A percentile compares a stretch with the other conserved stretches of the same genome.
These are phyloP conservation scores for Lateolabrax maculatus DNA, from an alignment of 2,797 vertebrate species.

Conservation along the genomic window DNA sequence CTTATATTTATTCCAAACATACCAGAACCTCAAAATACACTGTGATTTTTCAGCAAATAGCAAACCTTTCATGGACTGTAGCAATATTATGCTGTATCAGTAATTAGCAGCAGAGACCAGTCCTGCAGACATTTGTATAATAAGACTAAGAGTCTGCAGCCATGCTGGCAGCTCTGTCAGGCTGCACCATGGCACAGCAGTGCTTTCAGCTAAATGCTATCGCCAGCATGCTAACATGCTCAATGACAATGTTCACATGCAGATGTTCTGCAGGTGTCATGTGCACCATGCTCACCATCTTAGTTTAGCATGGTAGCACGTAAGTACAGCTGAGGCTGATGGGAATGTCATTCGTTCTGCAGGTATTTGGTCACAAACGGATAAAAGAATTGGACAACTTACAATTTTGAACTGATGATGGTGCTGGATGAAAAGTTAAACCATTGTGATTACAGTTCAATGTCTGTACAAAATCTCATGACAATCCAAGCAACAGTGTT, in stretches of 20 bases:
- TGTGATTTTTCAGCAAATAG: not conserved
- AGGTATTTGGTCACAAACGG: not conserved
- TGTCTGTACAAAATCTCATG: not conserved
- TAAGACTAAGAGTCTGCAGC: not conserved
- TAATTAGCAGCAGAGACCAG: not conserved
- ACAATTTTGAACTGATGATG: not conserved
- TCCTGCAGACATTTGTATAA: not conserved
- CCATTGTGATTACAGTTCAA: not conserved
- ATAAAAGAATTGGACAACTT: not conserved
- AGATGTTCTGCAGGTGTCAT: not conserved
- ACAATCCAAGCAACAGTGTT: not conserved
- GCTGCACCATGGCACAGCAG: not conserved
- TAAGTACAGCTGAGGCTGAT: not conserved
- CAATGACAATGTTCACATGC: not conserved
- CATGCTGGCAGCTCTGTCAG: not conserved
- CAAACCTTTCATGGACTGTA: not conserved
- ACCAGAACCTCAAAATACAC: not conserved
- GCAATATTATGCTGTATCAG: not conserved
- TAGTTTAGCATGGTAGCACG: not conserved
- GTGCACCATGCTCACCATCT: not conserved
- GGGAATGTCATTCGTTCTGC: not conserved
- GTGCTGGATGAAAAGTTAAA: not conserved
- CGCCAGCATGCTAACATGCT: not conserved
- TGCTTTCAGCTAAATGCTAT: slow-evolving; percentile 3
- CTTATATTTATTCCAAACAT: not conserved